Conservation (phyloP, 2,797 vertebrate species). For the Artibeus lituratus region DNA sequence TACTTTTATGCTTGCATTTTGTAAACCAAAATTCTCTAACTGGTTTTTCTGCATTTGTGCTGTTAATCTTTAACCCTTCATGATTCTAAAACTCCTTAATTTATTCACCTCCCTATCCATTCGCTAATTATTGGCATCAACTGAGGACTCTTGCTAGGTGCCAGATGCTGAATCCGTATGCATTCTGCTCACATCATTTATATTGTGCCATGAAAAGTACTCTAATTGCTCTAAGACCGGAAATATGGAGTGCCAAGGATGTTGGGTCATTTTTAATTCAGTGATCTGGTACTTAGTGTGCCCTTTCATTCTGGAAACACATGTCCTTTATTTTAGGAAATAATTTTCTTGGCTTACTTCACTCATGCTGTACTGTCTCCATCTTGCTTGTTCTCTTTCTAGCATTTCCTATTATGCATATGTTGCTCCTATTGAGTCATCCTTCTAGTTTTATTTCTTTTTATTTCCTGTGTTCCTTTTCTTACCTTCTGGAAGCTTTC, state of each 20-base stretch:
- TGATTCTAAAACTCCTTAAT: not conserved
- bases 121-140: not conserved
- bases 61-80: not conserved
- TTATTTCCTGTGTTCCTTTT: not conserved
- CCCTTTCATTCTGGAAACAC: not conserved
- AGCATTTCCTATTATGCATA: not conserved
- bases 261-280: not conserved
- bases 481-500: not conserved
- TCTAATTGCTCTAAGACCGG: not conserved
- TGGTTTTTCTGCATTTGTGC: not conserved
- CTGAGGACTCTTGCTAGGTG: not conserved
- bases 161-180: not conserved
- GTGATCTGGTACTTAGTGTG: not conserved
- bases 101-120: not conserved
- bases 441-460: slow-evolving; percentile 3
- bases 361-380: not conserved
- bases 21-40: not conserved
- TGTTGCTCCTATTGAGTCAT: not conserved
- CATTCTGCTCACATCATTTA: not conserved
- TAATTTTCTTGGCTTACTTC: not conserved
- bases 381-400: not conserved
- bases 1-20: not conserved
- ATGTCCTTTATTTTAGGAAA: not conserved
- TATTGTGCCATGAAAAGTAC: not conserved
- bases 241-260: not conserved